phyloP scores from a whole-genome alignment of 1,140 invertebrate species.

The Heliconius melpomene region DNA sequence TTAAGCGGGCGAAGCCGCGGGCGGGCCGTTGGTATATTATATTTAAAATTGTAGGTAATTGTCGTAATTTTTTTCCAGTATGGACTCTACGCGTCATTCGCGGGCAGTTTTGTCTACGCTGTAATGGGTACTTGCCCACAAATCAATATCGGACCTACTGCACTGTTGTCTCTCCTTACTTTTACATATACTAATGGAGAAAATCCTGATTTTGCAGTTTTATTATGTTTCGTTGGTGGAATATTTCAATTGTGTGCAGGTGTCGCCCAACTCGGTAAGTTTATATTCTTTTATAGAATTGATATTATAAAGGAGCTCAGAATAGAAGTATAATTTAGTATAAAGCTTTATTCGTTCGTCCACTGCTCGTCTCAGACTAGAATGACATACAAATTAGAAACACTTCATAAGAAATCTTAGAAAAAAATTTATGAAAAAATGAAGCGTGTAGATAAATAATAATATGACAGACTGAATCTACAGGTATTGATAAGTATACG shows the following conservation, averaged over 20 bases:
- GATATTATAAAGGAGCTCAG: background rate
- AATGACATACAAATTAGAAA: too few species aligned
- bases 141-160: constrained; percentile 91
- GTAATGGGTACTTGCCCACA: constrained; percentile 91
- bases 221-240: constrained; percentile 89
- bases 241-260: constrained; percentile 87
- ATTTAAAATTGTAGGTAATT: background rate
- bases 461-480: too few species aligned
- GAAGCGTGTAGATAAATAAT: too few species aligned
- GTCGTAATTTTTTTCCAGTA: constrained; percentile 82
- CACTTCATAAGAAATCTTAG: too few species aligned
- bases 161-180: constrained; percentile 88
- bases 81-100: constrained; percentile 92
- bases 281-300: background rate
- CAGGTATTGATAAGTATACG: too few species aligned
- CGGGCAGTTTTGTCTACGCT: constrained; percentile 91
- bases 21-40: too few species aligned
- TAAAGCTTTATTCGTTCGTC: too few species aligned
- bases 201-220: constrained; percentile 84
- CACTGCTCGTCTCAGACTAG: too few species aligned
- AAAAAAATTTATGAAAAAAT: too few species aligned
- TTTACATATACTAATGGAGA: constrained; percentile 83
- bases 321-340: too few species aligned
- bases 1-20: too few species aligned
- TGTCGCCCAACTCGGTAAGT: constrained; percentile 85